Conservation (phyloP, 2,888 invertebrate genomes). For the Folsomia manolachei region DNA sequence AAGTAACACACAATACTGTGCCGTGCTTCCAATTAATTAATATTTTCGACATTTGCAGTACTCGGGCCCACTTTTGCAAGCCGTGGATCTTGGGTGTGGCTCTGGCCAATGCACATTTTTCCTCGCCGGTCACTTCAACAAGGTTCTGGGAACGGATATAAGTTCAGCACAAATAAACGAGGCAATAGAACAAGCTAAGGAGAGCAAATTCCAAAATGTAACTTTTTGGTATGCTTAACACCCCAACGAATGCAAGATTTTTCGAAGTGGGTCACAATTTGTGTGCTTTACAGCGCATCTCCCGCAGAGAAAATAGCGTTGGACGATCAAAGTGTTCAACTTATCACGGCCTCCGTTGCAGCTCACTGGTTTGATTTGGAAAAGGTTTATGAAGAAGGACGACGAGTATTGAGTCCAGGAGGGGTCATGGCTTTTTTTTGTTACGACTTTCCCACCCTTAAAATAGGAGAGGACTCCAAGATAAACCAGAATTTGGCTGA, state of each 20-base stretch:
- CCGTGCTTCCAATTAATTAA: too few species aligned
- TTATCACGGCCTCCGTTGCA: constrained; percentile 56
- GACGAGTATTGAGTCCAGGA: constrained; percentile 54
- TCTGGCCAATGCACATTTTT: constrained; percentile 56
- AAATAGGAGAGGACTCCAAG: neutral
- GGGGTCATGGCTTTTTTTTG: constrained; percentile 55
- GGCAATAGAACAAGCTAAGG: constrained; percentile 51
- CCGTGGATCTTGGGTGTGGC: constrained; percentile 58
- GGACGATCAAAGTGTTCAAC: constrained; percentile 52
- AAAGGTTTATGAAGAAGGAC: constrained; percentile 55
- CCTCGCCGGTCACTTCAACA: constrained; percentile 54
- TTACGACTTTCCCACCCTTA: constrained; percentile 47
- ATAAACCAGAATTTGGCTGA: neutral
- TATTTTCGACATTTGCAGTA: constrained; percentile 15
- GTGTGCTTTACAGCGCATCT: constrained; percentile 52
- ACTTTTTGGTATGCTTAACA: constrained; percentile 50
- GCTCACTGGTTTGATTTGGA: constrained; percentile 57
- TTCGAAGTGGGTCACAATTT: too few species aligned
- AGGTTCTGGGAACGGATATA: constrained; percentile 56
- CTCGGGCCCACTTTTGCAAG: constrained; percentile 42
- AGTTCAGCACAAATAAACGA: constrained; percentile 54
- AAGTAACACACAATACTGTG: too few species aligned
- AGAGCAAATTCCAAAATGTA: constrained; percentile 51
- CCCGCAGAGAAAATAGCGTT: constrained; percentile 54
- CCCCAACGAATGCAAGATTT: too few species aligned